Base-by-base conservation (phyloP, 2,113 vertebrate genomes). In the Chiloscyllium plagiosum region DNA sequence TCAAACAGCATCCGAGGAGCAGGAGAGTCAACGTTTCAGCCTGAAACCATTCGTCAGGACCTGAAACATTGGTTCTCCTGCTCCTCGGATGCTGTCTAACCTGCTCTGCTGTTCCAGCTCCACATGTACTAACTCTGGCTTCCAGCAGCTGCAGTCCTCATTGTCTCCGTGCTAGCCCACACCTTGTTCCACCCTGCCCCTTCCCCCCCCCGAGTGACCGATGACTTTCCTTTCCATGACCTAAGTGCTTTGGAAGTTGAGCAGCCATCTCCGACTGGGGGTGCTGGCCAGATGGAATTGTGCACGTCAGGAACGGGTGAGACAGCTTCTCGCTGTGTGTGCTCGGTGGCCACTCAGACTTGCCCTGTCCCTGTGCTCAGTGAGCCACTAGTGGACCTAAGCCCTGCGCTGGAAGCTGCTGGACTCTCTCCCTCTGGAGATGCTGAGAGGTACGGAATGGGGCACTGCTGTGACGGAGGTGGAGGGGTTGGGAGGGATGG, bases 371-470 rank as follows among this genome's bases (percentile, higher is more conserved):
- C 37, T 83, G 24, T 94, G 96, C 56, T 80, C 20, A 29, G 96
- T 68, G 96, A 96, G 92, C 50, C 96, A 50, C 95, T 96, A 65
- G 61, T 96, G 4, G 33, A 95, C 47, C 22, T 92, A n/a, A 96
- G 96, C 26, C 10, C 95, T 37, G 47, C 89, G 72, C 5, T 95
- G 72, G 97, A 97, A 96, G 97, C 94, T 96, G 96, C 72, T 96
- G 94, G 26, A 26, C 29, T 26, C 12, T 0, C 3, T 20, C 13
- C 68, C 47, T 42, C 68, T n/a, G 87, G 26, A 0, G 52, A 4
- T 15, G 68, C 29, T 8, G 4, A 76, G 94, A 95, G 94, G 94
- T 95, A 95, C 15, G 33, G 68, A 26, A 95, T 0, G 24, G 50
- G 20, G 1, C 42, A 12, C 0, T 42, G 10, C 52, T 2, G 52